Base-by-base conservation (phyloP, 2,797 vertebrate genomes). In the Sylvilagus floridanus region DNA sequence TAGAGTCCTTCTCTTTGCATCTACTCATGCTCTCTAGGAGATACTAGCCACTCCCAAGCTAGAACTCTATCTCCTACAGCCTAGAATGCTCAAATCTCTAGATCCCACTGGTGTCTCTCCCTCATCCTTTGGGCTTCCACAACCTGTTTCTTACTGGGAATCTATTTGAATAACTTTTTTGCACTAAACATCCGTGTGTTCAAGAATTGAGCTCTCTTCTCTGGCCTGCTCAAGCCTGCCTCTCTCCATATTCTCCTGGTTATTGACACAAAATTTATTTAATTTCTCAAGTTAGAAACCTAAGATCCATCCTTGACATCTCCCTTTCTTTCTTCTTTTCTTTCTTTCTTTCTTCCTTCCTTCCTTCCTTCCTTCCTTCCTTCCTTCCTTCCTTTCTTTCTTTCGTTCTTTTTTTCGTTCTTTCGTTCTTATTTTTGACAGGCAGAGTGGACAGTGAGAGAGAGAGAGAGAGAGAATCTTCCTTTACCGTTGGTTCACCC, bases 91-190 rank as follows among this genome's bases (percentile, higher is more conserved):
- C 69, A 28, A 17, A 14, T 71, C 50, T 54, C 13, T 7, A 11
- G 5, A 4, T 65, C 7, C 35, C 54, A 35, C 2, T 12, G 4
- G 52, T 32, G 78, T 16, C 62, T 81, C 28, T 42, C 50, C 35
- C 63, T 79, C 16, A 69, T n/a, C 14, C 35, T 52, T 69, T 21
- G 30, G 28, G 32, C 69, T 90, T 88, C 83, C 7, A 14, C 28
- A 21, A 81, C 2, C 35, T 2, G 7, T 30, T 69, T 32, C 52
- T 90, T 52, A 7, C 60, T 92, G 28, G 60, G 62, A 90, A 76
- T 69, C n/a, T 68, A 60, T 62, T 62, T 83, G 24, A 92, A 57
- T 71, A 86, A 5, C 57, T 54, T 85, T 52, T 69, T 85, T 88
- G 81, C 17, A 22, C 35, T 60, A 73, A 81, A 50, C 37, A 14